Evolutionary conservation across 2,888 invertebrate genomes (phyloP).

Genomic region (Cheilosia pagana): DNA sequence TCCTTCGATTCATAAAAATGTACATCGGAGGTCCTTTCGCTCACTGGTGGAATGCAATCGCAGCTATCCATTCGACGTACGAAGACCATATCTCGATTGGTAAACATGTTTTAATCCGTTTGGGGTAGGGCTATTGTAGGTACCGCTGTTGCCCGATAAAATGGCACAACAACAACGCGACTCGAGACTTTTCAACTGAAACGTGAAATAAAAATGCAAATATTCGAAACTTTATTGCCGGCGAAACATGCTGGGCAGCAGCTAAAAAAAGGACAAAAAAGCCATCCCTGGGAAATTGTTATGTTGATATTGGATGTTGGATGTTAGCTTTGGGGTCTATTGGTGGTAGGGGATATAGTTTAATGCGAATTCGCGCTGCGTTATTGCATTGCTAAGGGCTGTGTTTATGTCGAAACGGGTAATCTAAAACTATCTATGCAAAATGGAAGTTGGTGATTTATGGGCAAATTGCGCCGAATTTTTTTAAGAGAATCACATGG

Average conservation of each 20-base stretch:
- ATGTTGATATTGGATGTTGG: slow-evolving; percentile 20
- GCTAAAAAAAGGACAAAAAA: neutral
- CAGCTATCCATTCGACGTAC: slow-evolving; percentile 45
- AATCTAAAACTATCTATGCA: slow-evolving; percentile 42
- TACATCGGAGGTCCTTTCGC: slow-evolving; percentile 14
- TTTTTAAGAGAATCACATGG: neutral
- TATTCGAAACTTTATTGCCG: slow-evolving; percentile 64
- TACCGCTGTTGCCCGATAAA: slow-evolving; percentile 31
- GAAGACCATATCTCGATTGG: slow-evolving; percentile 39
- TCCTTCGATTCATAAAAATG: slow-evolving; percentile 35
- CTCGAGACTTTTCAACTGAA: slow-evolving; percentile 56
- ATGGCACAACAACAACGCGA: slow-evolving; percentile 28
- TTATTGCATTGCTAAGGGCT: slow-evolving; percentile 45
- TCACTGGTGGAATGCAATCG: slow-evolving; percentile 41
- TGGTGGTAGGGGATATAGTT: slow-evolving; percentile 8
- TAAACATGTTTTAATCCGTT: slow-evolving; percentile 60
- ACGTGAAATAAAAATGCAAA: slow-evolving; percentile 66
- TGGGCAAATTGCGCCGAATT: slow-evolving; percentile 7
- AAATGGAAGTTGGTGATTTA: slow-evolving; percentile 47
- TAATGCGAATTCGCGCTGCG: slow-evolving; percentile 19
- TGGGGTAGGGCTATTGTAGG: neutral
- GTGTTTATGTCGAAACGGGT: slow-evolving; percentile 45
- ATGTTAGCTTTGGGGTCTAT: slow-evolving; percentile 8
- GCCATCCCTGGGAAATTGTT: neutral
- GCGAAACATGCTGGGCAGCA: slow-evolving; percentile 47